These are phyloP conservation scores for Phengaris alcon DNA, from an alignment of 2,888 invertebrate genomes.

Conservation along the genomic window DNA sequence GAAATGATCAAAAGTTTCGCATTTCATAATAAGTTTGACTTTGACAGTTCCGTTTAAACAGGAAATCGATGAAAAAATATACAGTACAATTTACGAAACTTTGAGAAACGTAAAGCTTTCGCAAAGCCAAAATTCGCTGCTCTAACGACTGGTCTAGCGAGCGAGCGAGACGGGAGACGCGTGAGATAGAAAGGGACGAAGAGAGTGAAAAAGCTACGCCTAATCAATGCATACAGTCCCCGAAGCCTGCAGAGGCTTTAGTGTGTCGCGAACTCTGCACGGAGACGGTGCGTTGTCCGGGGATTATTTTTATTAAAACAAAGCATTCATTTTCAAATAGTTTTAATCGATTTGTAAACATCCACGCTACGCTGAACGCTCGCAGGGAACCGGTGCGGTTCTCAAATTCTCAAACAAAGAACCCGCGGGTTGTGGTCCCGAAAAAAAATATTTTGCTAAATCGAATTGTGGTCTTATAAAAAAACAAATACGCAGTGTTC, in stretches of 20 bases:
- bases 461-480: slow-evolving; percentile 28
- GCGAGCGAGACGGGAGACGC: slow-evolving; percentile 48
- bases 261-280: slow-evolving; percentile 57
- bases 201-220: slow-evolving; percentile 61
- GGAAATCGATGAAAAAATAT: slow-evolving; percentile 42
- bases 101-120: slow-evolving; percentile 59
- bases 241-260: slow-evolving; percentile 64
- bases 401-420: slow-evolving; percentile 21
- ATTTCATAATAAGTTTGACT: slow-evolving; percentile 17
- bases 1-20: not conserved
- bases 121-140: slow-evolving; percentile 71
- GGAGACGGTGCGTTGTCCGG: slow-evolving; percentile 50
- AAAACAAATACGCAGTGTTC: slow-evolving; percentile 34
- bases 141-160: slow-evolving; percentile 53
- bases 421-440: slow-evolving; percentile 22
- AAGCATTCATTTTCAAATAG: slow-evolving; percentile 43
- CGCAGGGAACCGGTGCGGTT: not conserved
- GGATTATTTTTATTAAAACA: slow-evolving; percentile 44
- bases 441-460: slow-evolving; percentile 21
- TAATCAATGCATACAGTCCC: slow-evolving; percentile 73
- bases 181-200: slow-evolving; percentile 50
- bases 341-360: slow-evolving; percentile 40
- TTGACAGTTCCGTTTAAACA: slow-evolving; percentile 21
- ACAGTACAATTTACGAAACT: slow-evolving; percentile 49
- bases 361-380: slow-evolving; percentile 36